Percentiles rank a stretch among this genome's conserved stretches.
These are phyloP conservation scores for Lipophrys pholis DNA, from an alignment of 2,113 vertebrate genomes.

Conservation along the genomic window DNA sequence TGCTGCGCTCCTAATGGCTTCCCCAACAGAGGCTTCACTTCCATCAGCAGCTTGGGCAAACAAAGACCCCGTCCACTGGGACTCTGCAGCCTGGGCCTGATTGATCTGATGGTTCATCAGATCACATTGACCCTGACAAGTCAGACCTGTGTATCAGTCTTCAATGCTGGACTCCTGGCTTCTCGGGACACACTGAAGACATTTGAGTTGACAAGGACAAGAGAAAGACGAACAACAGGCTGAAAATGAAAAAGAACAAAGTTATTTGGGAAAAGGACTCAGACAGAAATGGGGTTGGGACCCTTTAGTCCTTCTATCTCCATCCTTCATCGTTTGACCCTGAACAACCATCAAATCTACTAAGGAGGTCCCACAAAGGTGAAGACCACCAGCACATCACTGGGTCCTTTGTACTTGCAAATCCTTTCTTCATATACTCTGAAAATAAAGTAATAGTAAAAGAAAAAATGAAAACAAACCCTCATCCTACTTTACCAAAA, in stretches of 20 bases:
- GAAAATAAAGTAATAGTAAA: conserved; percentile 19
- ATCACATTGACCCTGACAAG: conserved; percentile 77
- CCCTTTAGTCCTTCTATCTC: conserved; percentile 28
- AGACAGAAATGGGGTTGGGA: not conserved
- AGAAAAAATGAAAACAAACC: conserved; percentile 24
- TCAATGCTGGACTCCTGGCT: conserved; percentile 44
- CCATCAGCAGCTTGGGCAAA: conserved; percentile 79
- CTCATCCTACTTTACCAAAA: too few relatives aligned
- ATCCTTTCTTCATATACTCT: conserved; percentile 22
- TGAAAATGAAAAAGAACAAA: not conserved
- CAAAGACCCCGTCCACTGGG: conserved; percentile 72
- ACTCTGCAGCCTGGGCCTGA: conserved; percentile 61
- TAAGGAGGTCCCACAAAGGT: conserved; percentile 60
- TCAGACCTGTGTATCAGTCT: conserved; percentile 65
- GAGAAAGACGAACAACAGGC: not conserved
- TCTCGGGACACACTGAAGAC: conserved; percentile 32
- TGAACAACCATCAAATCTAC: conserved; percentile 56
- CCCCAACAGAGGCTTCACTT: conserved; percentile 79
- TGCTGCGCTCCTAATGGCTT: conserved; percentile 79
- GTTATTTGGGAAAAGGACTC: conserved; percentile 1
- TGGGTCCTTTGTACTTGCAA: conserved; percentile 36
- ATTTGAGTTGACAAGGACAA: conserved; percentile 6
- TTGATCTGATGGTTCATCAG: conserved; percentile 73
- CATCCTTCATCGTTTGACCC: conserved; percentile 33
- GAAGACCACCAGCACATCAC: conserved; percentile 55